phyloP scores from a whole-genome alignment of 2,797 vertebrate species.

The Brotula barbata region DNA sequence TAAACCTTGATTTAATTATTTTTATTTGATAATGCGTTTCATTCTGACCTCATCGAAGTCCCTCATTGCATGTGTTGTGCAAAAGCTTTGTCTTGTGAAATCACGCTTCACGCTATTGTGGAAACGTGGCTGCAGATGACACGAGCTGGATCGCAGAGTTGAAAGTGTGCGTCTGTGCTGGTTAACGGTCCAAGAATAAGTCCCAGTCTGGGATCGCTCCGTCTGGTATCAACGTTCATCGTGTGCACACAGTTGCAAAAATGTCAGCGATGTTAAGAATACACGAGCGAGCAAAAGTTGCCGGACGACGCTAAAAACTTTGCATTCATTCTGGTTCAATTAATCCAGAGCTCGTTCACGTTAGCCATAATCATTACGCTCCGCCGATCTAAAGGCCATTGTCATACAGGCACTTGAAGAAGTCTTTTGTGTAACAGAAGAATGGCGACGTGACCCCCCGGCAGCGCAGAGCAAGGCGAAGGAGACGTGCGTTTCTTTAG shows the following conservation, averaged over 20 bases:
- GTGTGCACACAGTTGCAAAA: conserved; percentile 15
- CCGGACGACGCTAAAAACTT: too few relatives aligned
- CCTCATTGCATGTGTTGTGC: conserved; percentile 62
- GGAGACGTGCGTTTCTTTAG: conserved; percentile 68
- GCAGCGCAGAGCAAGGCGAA: conserved; percentile 75
- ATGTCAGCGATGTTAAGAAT: conserved; percentile 32
- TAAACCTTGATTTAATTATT: conserved; percentile 65
- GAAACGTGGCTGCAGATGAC: conserved; percentile 55
- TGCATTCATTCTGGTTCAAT: conserved; percentile 81
- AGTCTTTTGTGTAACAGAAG: conserved; percentile 80
- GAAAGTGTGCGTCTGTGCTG: conserved; percentile 67
- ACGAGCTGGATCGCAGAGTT: conserved; percentile 53
- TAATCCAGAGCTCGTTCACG: conserved; percentile 74
- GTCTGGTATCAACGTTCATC: conserved; percentile 20
- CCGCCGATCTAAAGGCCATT: conserved; percentile 82
- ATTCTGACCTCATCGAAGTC: conserved; percentile 60
- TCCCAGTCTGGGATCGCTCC: conserved; percentile 26
- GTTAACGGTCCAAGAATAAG: conserved; percentile 53
- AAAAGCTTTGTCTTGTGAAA: conserved; percentile 66
- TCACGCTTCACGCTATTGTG: conserved; percentile 64
- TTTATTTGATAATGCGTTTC: conserved; percentile 70
- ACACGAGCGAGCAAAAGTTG: too few relatives aligned
- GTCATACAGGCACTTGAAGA: conserved; percentile 81
- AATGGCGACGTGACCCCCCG: conserved; percentile 78
- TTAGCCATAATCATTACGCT: conserved; percentile 81